phyloP scores from a whole-genome alignment of 2,888 invertebrate species.

The Eupithecia pulchellata region DNA sequence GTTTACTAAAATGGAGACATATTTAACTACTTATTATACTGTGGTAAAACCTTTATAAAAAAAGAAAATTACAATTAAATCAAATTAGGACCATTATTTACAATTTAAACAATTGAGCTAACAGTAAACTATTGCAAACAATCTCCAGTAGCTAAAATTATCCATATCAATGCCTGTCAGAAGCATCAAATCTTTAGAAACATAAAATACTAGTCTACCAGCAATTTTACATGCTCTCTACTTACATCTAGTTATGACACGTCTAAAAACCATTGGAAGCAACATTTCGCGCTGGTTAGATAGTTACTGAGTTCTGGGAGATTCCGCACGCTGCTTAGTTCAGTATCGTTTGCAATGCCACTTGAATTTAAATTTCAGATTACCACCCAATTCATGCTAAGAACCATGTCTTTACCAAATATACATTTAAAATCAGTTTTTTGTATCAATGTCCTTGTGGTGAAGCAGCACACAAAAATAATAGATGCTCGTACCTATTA shows the following conservation, averaged over 20 bases:
- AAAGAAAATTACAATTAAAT: too few species aligned
- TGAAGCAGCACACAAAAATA: neutral
- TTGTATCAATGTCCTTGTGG: neutral
- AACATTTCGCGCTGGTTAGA: constrained; percentile 3
- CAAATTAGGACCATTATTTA: too few species aligned
- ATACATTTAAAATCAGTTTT: constrained; percentile 3
- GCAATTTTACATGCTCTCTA: neutral
- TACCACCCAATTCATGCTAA: constrained; percentile 1
- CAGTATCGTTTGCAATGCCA: constrained; percentile 33
- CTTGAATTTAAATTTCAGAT: constrained; percentile 38
- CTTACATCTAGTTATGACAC: neutral
- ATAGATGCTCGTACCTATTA: neutral
- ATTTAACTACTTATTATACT: too few species aligned
- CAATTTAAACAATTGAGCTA: too few species aligned
- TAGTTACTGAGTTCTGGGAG: constrained; percentile 17
- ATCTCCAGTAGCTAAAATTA: too few species aligned
- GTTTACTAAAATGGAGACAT: too few species aligned
- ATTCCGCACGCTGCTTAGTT: neutral
- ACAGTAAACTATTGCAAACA: too few species aligned
- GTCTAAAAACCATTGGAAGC: neutral
- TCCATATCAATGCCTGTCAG: too few species aligned
- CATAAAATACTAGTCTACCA: neutral
- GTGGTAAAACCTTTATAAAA: too few species aligned
- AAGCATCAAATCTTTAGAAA: neutral
- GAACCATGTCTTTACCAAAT: neutral